A percentile compares a stretch with the other conserved stretches of the same genome.
phyloP scores from a whole-genome alignment of 2,113 vertebrate genomes.

The Myotis yumanensis region DNA sequence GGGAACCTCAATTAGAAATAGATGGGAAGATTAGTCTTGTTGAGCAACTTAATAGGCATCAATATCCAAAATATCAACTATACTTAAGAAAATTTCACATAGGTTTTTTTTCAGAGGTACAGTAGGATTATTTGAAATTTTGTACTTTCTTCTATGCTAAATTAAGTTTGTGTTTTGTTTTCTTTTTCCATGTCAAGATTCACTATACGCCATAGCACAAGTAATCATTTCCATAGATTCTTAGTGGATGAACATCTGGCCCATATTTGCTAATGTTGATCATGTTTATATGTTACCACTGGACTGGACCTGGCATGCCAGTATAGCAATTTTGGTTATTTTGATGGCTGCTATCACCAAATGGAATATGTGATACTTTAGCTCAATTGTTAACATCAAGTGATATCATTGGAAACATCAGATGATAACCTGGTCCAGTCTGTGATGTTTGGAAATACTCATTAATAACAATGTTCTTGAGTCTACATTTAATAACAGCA shows the following conservation, averaged over 20 bases:
- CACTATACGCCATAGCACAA: not conserved
- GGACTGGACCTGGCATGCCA: not conserved
- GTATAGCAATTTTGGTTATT: conserved; percentile 32
- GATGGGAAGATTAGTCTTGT: not conserved
- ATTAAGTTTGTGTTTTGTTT: conserved; percentile 28
- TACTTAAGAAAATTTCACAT: not conserved
- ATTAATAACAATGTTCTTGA: conserved; percentile 6
- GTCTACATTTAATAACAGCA: not conserved
- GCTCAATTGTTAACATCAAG: not conserved
- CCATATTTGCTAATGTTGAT: conserved; percentile 45
- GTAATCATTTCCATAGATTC: conserved; percentile 55
- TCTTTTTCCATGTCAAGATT: conserved; percentile 49
- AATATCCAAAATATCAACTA: not conserved
- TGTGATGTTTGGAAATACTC: conserved; percentile 3
- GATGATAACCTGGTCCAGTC: not conserved
- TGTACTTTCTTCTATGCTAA: conserved; percentile 45
- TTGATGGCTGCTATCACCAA: conserved; percentile 31
- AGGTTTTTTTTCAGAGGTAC: not conserved
- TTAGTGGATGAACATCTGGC: conserved; percentile 44
- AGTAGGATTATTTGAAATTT: conserved; percentile 43
- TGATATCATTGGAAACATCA: not conserved
- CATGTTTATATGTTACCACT: conserved; percentile 41
- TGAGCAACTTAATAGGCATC: not conserved
- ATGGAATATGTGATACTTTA: not conserved
- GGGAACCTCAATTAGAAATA: not conserved